These are phyloP conservation scores for Dendrolimus houi DNA, from an alignment of 2,888 invertebrate species.

Conservation along the genomic window DNA sequence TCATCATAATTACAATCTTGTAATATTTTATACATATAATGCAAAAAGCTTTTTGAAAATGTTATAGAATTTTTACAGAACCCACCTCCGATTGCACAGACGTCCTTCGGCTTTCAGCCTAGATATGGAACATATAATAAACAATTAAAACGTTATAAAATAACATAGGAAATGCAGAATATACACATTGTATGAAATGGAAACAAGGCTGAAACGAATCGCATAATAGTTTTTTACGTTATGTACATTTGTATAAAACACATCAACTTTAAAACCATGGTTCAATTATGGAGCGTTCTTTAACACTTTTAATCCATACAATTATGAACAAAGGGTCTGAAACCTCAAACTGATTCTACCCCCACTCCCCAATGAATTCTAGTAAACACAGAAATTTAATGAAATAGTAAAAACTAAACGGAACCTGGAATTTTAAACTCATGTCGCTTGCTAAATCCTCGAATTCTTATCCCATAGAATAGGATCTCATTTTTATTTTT, in stretches of 20 bases:
- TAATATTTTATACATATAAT: no score
- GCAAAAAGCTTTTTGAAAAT: no score
- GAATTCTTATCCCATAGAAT: no score
- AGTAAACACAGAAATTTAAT: no score
- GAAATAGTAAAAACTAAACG: no score
- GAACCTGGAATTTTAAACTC: no score
- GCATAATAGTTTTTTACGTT: not conserved
- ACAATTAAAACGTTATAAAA: not conserved
- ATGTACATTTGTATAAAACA: not conserved
- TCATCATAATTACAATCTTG: no score
- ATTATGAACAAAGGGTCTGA: no score
- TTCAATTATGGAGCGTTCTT: not conserved
- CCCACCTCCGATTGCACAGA: conserved; percentile 57
- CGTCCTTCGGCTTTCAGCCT: conserved; percentile 62
- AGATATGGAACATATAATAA: conserved; percentile 7
- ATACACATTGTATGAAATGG: conserved; percentile 4
- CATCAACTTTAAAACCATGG: not conserved
- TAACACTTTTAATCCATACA: not conserved
- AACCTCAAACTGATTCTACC: no score
- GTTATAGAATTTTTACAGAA: conserved; percentile 6
- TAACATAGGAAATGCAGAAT: conserved; percentile 4
- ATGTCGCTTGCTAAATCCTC: no score
- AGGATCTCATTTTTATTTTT: no score
- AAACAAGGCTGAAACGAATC: not conserved
- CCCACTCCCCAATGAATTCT: no score